Percentiles rank a stretch among this genome's conserved stretches.
phyloP scores from a whole-genome alignment of 2,888 invertebrate genomes.

The Oligia fasciuncula region DNA sequence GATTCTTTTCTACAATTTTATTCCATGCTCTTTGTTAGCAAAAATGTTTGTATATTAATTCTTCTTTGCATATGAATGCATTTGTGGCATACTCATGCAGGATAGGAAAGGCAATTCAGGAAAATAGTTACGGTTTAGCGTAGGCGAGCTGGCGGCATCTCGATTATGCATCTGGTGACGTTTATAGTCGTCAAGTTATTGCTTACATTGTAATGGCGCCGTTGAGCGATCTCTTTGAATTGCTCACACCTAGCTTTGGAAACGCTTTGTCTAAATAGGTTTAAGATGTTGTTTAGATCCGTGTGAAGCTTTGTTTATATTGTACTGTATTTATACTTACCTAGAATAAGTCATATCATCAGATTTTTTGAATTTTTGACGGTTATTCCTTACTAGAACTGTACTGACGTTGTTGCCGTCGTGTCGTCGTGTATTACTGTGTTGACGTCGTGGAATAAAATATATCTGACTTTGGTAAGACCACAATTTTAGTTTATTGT shows the following conservation, averaged over 20 bases:
- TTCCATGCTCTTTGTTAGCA: constrained; percentile 5
- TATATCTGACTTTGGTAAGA: too few relatives aligned
- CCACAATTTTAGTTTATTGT: not conserved
- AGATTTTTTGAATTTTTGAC: not conserved
- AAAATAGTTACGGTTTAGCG: constrained; percentile 40
- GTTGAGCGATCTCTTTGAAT: not conserved
- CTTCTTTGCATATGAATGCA: constrained; percentile 19
- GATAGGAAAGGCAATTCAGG: constrained; percentile 44
- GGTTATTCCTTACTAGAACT: not conserved
- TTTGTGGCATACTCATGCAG: constrained; percentile 21
- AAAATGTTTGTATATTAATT: not conserved
- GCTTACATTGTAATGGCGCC: constrained; percentile 3
- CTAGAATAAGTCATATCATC: not conserved
- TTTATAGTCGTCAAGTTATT: constrained; percentile 25
- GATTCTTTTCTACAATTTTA: too few relatives aligned
- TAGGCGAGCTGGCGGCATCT: constrained; percentile 29
- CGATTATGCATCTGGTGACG: constrained; percentile 16
- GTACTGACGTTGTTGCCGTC: not conserved
- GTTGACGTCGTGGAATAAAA: not conserved
- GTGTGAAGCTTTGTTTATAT: not conserved
- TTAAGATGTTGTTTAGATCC: constrained; percentile 5
- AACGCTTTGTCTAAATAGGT: constrained; percentile 20
- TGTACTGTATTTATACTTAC: not conserved
- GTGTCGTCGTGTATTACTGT: too few relatives aligned
- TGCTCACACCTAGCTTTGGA: not conserved